Evolutionary conservation across 2,113 vertebrate genomes (phyloP).

Genomic region (Leucoraja erinaceus): DNA sequence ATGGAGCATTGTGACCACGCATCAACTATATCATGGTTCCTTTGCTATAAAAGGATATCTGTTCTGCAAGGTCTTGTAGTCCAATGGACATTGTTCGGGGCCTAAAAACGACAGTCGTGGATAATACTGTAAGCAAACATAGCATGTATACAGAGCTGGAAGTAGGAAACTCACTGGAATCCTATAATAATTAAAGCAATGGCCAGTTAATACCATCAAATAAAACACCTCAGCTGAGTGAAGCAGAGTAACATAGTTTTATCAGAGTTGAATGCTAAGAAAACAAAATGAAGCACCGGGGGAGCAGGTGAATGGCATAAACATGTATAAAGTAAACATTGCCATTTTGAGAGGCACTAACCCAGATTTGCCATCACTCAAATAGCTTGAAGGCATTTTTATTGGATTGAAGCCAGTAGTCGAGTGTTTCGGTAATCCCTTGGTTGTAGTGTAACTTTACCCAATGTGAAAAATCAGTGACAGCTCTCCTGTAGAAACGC

Average conservation of each 20-base stretch:
- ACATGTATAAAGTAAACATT: constrained; percentile 17
- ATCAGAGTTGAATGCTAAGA: constrained; percentile 3
- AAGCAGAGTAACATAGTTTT: neutral
- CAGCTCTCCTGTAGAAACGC: neutral
- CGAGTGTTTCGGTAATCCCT: neutral
- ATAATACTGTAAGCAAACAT: neutral
- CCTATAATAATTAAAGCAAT: neutral
- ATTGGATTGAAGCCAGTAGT: neutral
- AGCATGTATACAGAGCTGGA: neutral
- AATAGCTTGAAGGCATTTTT: constrained; percentile 7
- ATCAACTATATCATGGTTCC: no score
- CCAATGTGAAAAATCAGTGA: neutral
- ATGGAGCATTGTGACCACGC: neutral
- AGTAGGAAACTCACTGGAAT: neutral
- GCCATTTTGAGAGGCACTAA: neutral
- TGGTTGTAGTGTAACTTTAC: constrained; percentile 1
- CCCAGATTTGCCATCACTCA: constrained; percentile 7
- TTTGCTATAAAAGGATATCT: no score
- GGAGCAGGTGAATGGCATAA: constrained; percentile 19
- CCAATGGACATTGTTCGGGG: neutral
- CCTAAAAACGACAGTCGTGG: neutral
- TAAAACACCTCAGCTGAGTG: neutral
- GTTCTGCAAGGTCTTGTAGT: no score
- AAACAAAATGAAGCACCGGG: neutral
- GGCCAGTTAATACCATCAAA: neutral